Conservation (phyloP, 2,113 vertebrate genomes). For the Eclectus roratus region DNA sequence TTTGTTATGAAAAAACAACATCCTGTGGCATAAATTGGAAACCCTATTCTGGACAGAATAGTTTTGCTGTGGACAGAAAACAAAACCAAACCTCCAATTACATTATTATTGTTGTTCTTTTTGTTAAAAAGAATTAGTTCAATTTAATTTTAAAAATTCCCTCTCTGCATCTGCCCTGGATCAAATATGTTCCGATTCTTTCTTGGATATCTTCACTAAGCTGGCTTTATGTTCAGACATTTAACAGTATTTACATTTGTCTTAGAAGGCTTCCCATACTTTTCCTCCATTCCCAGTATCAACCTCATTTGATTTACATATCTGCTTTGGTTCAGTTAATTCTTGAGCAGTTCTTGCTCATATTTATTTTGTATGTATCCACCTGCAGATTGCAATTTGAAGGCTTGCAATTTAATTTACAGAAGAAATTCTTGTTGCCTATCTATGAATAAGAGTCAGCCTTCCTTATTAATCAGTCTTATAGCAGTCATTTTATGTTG, state of each 20-base stretch:
- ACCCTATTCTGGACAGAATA: background rate
- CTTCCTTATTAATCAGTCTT: background rate
- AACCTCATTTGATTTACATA: background rate
- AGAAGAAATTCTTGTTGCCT: background rate
- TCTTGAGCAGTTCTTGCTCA: background rate
- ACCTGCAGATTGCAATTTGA: background rate
- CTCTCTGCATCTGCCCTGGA: background rate
- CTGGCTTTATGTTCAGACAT: background rate
- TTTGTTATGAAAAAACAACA: background rate
- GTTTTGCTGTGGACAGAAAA: background rate
- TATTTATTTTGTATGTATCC: background rate
- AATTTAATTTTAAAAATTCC: background rate
- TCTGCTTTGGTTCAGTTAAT: background rate
- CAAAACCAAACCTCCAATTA: background rate
- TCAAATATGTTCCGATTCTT: background rate
- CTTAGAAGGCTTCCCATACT: background rate
- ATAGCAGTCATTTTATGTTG: background rate
- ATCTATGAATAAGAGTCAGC: background rate
- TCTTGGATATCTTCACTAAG: background rate
- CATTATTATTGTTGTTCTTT: background rate
- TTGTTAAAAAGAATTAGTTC: background rate
- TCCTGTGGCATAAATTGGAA: background rate
- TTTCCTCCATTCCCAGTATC: background rate
- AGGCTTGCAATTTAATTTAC: background rate
- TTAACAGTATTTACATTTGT: background rate